Conservation (phyloP, 2,797 vertebrate species). For the Thaleichthys pacificus region DNA sequence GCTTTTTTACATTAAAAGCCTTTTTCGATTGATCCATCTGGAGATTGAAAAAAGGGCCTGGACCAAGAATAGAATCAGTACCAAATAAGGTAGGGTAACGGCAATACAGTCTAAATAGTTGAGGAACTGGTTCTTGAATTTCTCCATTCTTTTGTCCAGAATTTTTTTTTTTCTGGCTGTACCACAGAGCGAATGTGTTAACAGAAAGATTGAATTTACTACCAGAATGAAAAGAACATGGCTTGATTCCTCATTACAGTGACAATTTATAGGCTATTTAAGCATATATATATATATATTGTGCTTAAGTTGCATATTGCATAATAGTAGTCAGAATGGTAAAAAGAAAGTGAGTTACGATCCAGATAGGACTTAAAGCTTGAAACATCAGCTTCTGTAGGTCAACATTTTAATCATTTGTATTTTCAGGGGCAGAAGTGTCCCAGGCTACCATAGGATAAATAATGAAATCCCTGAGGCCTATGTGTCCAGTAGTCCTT, state of each 20-base stretch:
- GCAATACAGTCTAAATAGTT: conserved; percentile 40
- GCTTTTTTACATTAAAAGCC: conserved; percentile 56
- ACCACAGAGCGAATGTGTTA: neutral
- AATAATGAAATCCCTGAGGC: conserved; percentile 71
- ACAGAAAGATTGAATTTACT: neutral
- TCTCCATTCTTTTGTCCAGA: conserved; percentile 69
- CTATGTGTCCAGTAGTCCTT: conserved; percentile 49
- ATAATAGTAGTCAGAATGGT: too few species aligned
- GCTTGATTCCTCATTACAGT: neutral
- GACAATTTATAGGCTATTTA: neutral
- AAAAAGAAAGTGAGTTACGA: too few species aligned
- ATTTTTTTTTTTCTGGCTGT: conserved; percentile 57
- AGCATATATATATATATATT: too few species aligned
- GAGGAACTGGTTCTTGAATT: conserved; percentile 61
- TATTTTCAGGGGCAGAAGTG: too few species aligned
- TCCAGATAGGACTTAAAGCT: too few species aligned
- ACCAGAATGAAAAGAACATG: neutral
- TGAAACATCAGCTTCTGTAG: too few species aligned
- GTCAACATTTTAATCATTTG: too few species aligned
- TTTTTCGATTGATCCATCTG: conserved; percentile 64
- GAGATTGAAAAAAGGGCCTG: conserved; percentile 75
- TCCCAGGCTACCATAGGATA: conserved; percentile 31
- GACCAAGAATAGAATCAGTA: conserved; percentile 70
- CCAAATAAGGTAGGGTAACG: conserved; percentile 49
- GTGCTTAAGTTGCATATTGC: too few species aligned